These are phyloP conservation scores for Hydractinia echinata DNA, from an alignment of 30 jellyfish, hydroid and myxozoan species.

Conservation along the genomic window DNA sequence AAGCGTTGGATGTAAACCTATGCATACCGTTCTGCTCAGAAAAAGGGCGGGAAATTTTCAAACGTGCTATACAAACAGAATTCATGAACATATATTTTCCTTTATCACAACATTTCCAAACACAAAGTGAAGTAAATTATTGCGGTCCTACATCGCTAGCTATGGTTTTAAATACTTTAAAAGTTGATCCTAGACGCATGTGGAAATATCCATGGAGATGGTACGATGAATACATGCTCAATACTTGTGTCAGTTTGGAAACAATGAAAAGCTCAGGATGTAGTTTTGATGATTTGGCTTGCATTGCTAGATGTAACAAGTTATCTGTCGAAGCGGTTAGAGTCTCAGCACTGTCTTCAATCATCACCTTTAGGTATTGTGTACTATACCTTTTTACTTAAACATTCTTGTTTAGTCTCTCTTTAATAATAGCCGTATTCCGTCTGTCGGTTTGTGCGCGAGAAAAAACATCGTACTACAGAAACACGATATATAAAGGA, in stretches of 20 bases:
- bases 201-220: constrained; percentile 35
- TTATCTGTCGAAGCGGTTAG: not conserved
- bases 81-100: constrained; percentile 10
- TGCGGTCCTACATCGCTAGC: constrained; percentile 34
- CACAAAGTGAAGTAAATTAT: constrained; percentile 13
- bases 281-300: constrained; percentile 12
- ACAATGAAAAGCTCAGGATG: not conserved
- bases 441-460: no score
- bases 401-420: no score
- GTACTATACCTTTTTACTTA: no score
- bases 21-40: constrained; percentile 16
- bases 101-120: constrained; percentile 6
- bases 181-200: constrained; percentile 25
- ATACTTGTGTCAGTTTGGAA: not conserved
- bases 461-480: no score
- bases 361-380: constrained; percentile 8
- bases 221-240: constrained; percentile 29
- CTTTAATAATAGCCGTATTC: no score
- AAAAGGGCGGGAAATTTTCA: not conserved
- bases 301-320: not conserved
- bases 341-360: constrained; percentile 10
- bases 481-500: no score
- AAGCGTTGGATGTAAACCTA: not conserved
- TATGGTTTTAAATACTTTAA: constrained; percentile 24
- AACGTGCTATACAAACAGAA: constrained; percentile 2